These are phyloP conservation scores for Cryptoprocta ferox DNA, from an alignment of 2,797 vertebrate genomes.

Conservation along the genomic window DNA sequence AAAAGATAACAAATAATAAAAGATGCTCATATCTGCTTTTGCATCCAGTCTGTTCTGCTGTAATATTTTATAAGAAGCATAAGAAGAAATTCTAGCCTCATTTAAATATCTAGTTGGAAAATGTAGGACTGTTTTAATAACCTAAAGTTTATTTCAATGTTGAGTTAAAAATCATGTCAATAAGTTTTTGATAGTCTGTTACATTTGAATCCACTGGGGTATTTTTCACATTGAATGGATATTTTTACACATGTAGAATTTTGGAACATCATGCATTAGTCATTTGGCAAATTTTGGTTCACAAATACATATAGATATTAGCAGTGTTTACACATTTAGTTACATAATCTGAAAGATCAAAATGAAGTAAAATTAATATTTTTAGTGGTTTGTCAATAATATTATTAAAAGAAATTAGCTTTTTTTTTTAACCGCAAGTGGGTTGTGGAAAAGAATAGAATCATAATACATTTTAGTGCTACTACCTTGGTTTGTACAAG, in stretches of 20 bases:
- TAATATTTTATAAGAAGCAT: background rate
- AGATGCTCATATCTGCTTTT: background rate
- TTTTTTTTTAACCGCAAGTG: background rate
- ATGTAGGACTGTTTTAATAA: background rate
- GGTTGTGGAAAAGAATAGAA: background rate
- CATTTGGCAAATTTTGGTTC: background rate
- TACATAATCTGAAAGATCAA: background rate
- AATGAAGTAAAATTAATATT: background rate
- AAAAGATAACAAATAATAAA: too few relatives aligned
- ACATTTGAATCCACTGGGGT: background rate
- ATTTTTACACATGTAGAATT: background rate
- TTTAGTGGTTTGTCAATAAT: background rate
- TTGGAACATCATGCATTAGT: background rate
- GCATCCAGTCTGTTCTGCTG: background rate
- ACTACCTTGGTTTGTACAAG: background rate
- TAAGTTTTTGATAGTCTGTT: constrained; percentile 22
- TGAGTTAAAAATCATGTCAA: constrained; percentile 5
- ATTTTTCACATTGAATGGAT: background rate
- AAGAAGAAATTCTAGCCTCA: background rate
- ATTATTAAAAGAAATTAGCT: background rate
- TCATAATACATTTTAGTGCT: background rate
- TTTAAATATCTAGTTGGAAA: constrained; percentile 28
- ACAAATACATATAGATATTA: background rate
- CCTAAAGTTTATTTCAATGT: background rate
- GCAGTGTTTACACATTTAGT: background rate